Base-by-base conservation (phyloP, 1,140 invertebrate genomes). In the Pectinophora gossypiella region DNA sequence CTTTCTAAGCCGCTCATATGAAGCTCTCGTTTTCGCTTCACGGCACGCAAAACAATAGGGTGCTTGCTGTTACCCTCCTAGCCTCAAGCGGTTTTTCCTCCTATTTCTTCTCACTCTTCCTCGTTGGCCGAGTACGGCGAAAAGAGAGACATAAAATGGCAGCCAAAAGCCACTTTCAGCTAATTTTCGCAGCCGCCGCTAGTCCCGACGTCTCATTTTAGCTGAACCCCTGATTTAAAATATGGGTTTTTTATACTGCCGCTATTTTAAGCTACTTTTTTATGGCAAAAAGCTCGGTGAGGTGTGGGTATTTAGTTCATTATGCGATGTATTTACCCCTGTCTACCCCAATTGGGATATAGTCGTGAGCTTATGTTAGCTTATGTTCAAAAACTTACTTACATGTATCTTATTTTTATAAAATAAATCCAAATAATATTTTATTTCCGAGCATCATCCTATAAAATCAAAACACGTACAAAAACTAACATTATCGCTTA, bases 1-100 rank as follows among this genome's bases (percentile, higher is more conserved):
- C 51, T 54, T 22, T 54, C 27, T 38, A 7, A 13, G 52, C 54
- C 59, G 61, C 60, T 59, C 59, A 74, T 71, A 77, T 54, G 63
- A 72, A 69, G 56, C 55, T 58, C 56, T 63, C 59, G 62, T 72
- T 73, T 64, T 66, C 80, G 74, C 76, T 78, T 64, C 64, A 66
- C 57, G 57, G 76, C 68, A 71, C 65, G 67, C 78, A 80, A 82
- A 85, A 85, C 78, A 85, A 85, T 82, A 68, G 80, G 78, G 75
- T 72, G 69, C 80, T 81, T 72, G 71, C 61, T 65, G 71, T 65
- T 78, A 76, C 76, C 78, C 74, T 74, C 61, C 61, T 63, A 59
- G 76, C 80, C 76, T 71, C 68, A 76, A 80, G 78, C 72, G 67
- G 59, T 72, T 80, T 75, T 73, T 68, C 64, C 63, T 69, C 48